Evolutionary conservation across 2,797 vertebrate species (phyloP), one percentile per base, ranked within the genome.

Genomic region (Acrossocheilus fasciatus): DNA sequence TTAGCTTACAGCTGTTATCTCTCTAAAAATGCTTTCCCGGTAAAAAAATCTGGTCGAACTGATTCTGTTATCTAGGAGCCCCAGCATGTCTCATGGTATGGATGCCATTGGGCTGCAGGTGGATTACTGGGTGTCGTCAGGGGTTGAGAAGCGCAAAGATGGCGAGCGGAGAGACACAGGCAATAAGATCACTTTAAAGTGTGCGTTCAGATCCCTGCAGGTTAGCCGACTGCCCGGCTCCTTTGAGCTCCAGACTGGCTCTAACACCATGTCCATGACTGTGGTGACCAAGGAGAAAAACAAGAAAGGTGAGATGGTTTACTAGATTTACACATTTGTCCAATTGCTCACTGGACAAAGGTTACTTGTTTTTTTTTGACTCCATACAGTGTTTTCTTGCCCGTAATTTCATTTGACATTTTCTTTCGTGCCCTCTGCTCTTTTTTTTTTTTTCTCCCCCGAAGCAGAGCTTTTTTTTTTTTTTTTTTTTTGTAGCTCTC

Each of bases 251-350:
- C 81, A 90, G 90, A 23, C 82, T 47, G 91, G 92, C 88, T n/a
- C 94, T 79, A 90, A 95, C 93, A 96, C 96, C 87, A 97, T 97
- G 96, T 95, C 96, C 82, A 97, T 97, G 96, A 97, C 96, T 0
- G 96, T 97, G 86, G 96, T 97, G 91, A 97, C 96, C 90, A 97
- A 97, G 93, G 96, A 97, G 90, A 97, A 97, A 88, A 97, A 97
- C 92, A 97, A 97, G 91, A 97, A 97, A 95, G 96, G 96, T 96
- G 90, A 90, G 64, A 39, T 23, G 14, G 9, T 78, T 7, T 5
- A 54, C 2, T 52, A 54, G 47, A 54, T 82, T 39, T 39, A 39
- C 47, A 39, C n/a, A 54, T n/a, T 70, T 43, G 34, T 59, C 20
- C 6, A 41, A 54, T 68, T 77, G 45, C 59, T 54, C 8, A 57